Base-by-base conservation (phyloP, 2,797 vertebrate genomes). In the Neosilurus mollespiculum region DNA sequence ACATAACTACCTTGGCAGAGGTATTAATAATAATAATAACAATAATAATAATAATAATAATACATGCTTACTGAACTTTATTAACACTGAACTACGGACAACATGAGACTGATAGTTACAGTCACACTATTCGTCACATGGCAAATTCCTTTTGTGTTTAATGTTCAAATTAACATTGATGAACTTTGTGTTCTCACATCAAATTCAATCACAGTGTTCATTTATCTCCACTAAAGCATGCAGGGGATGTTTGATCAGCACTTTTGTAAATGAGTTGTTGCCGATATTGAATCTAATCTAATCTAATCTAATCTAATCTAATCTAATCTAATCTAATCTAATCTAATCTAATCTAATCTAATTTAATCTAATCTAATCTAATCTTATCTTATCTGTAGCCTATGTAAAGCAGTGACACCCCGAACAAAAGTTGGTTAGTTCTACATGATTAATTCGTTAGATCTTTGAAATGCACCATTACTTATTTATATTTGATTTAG, bases 111-210 rank as follows among this genome's bases (percentile, higher is more conserved):
- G 15, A 53, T 20, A 9, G 54, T 64, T 51, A 61, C 24, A 6
- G 3, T 15, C n/a, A n/a, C n/a, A n/a, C n/a, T n/a, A n/a, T n/a
- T n/a, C n/a, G n/a, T 30, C n/a, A 3, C 34, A 78, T 59, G 37
- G 34, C 37, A 51, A 78, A 51, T 65, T 56, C 53, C 34, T 61
- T 43, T 77, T 30, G 34, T 80, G n/a, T 34, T 61, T 66, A 75
- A 61, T 1, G 43, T 81, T 51, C 43, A 69, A 69, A 83, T 73
- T 26, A 59, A n/a, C 30, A 59, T 76, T 26, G 56, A 73, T 56
- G 71, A 73, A 77, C 73, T 3, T 20, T 22, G 3, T 30, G 26
- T n/a, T n/a, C n/a, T n/a, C n/a, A n/a, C n/a, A n/a, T n/a, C 22
- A 59, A 59, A 70, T 70, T 61, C 9, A 70, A 20, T 83, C 51